phyloP scores from a whole-genome alignment of 2,797 vertebrate genomes.

The Sebastolobus altivelis region DNA sequence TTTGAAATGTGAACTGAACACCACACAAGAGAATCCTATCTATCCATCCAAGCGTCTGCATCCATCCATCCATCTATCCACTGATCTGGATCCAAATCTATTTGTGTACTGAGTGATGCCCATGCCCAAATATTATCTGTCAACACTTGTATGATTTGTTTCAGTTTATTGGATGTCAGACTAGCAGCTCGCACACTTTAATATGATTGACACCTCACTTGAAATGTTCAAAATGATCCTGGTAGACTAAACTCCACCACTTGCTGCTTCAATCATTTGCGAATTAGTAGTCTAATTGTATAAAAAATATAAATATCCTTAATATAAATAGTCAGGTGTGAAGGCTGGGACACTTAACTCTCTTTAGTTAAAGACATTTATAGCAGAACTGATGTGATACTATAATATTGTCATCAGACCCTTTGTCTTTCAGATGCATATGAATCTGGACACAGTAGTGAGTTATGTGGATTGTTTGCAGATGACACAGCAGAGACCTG shows the following conservation, averaged over 20 bases:
- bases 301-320: background rate
- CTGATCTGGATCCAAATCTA: slow-evolving; percentile 61
- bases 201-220: too few species aligned
- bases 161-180: slow-evolving; percentile 25
- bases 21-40: background rate
- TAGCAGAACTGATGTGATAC: background rate
- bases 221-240: background rate
- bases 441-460: slow-evolving; percentile 17
- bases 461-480: slow-evolving; percentile 18
- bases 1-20: slow-evolving; percentile 6
- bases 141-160: slow-evolving; percentile 38
- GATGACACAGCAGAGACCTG: slow-evolving; percentile 39
- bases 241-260: background rate
- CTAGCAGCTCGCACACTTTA: slow-evolving; percentile 1
- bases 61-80: slow-evolving; percentile 24
- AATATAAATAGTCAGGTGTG: background rate
- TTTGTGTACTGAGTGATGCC: slow-evolving; percentile 33
- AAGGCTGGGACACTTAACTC: background rate
- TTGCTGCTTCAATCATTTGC: background rate
- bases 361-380: background rate
- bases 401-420: background rate
- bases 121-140: slow-evolving; percentile 28
- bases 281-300: background rate
- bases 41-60: background rate
- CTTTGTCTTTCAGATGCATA: background rate